Conservation (phyloP, 1,140 invertebrate species). For the Diuraphis noxia region DNA sequence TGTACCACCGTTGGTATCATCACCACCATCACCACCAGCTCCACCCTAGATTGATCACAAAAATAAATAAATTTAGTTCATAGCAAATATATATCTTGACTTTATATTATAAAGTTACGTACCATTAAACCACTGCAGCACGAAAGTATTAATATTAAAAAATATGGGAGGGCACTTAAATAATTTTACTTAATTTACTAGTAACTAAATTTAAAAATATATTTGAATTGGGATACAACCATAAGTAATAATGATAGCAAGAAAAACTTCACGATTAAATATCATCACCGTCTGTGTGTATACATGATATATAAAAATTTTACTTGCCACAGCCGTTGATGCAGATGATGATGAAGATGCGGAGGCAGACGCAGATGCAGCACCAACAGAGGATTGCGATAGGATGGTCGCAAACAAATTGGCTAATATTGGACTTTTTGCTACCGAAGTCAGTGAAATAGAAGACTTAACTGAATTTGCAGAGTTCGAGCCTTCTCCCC, state of each 20-base stretch:
- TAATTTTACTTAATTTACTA: too few relatives aligned
- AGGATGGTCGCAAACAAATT: neutral
- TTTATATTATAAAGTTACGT: neutral
- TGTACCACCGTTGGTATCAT: neutral
- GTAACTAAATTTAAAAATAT: too few relatives aligned
- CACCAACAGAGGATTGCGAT: neutral
- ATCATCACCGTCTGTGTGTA: neutral
- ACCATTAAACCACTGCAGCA: neutral
- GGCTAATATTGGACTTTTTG: neutral
- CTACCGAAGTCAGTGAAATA: neutral
- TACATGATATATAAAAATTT: neutral
- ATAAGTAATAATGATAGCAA: neutral
- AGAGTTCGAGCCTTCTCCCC: neutral
- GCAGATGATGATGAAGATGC: neutral
- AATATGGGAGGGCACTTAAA: neutral
- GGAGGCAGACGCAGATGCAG: neutral
- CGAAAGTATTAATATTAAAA: neutral
- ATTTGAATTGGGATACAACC: neutral
- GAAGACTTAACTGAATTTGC: neutral
- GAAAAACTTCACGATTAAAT: neutral
- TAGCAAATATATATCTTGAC: neutral
- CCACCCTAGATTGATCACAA: neutral
- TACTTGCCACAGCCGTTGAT: slow-evolving; percentile 1
- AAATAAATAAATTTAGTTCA: neutral
- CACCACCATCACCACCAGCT: slow-evolving; percentile 3